Evolutionary conservation across 64 coral and sea anemone genomes (phyloP), one percentile per base, ranked within the genome.

Genomic region (Catalaphyllia jardinei): DNA sequence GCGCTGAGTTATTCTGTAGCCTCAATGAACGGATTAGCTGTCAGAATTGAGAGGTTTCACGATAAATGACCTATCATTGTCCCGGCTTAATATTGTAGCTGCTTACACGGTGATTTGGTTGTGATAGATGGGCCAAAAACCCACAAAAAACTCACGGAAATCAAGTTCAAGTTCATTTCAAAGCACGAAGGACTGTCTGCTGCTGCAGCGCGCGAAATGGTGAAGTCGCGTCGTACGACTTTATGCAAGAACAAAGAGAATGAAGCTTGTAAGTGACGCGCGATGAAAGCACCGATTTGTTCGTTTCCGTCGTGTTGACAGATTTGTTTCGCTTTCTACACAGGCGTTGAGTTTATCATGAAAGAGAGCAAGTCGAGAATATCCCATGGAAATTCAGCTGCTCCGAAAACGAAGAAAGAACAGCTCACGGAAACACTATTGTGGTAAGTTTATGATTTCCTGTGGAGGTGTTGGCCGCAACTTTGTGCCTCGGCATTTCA

Each of bases 371-470:
- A 92, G 59, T 55, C 81, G 4, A 77, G 81, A 35, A 29, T 51
- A 39, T 2, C 62, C 15, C 57, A 64, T 22, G 17, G 76, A 22
- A 86, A 86, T 77, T 81, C 79, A 76, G 24, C 57, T 15, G 27
- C 78, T 78, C 86, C 83, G 12, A 92, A 92, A 52, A 82, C 82
- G 31, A 92, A 92, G 83, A 92, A 92, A 60, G 90, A 92, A 63
- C 90, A 92, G 20, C 90, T 92, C 24, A 87, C 90, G 33, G 77
- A 87, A 42, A 92, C 90, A 29, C 74, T 92, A 15, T 29, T 64
- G 20, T 92, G 90, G 90, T 87, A 73, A 92, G 90, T 8, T 46
- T 67, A 51, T 24, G 22, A 62, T 62, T 83, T 83, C 29, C 60
- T 50, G 42, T 67, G 2, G 29, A 55, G 24, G 54, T 27, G 18